Conservation (phyloP, 2,113 vertebrate genomes). For the Lycaon pictus region DNA sequence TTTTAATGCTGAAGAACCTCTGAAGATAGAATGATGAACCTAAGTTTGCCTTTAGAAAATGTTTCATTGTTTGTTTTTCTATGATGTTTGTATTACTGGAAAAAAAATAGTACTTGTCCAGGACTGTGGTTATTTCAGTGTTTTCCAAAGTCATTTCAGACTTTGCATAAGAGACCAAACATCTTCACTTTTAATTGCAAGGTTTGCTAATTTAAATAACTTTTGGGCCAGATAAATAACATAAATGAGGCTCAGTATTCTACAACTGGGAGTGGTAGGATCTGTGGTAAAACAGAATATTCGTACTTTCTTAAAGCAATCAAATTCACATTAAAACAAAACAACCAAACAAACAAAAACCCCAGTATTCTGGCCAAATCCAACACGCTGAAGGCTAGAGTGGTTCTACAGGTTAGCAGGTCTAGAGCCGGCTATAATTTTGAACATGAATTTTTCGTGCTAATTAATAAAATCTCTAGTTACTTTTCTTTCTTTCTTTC, state of each 20-base stretch:
- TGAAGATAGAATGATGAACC: neutral
- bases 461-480: slow-evolving; percentile 30
- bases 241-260: neutral
- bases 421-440: neutral
- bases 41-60: neutral
- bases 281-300: slow-evolving; percentile 15
- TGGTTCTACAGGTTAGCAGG: neutral
- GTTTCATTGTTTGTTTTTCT: slow-evolving; percentile 5
- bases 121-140: neutral
- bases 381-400: neutral
- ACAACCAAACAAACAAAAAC: neutral
- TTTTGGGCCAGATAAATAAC: neutral
- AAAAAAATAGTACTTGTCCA: neutral
- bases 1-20: neutral
- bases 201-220: slow-evolving; percentile 9
- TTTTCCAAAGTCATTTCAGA: slow-evolving; percentile 28
- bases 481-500: no score
- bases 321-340: slow-evolving; percentile 9
- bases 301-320: neutral
- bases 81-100: neutral
- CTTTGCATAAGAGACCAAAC: neutral
- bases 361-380: neutral
- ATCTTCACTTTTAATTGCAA: neutral
- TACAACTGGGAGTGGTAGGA: neutral
- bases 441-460: neutral